phyloP scores from a whole-genome alignment of 2,113 vertebrate genomes.

The Clarias gariepinus region DNA sequence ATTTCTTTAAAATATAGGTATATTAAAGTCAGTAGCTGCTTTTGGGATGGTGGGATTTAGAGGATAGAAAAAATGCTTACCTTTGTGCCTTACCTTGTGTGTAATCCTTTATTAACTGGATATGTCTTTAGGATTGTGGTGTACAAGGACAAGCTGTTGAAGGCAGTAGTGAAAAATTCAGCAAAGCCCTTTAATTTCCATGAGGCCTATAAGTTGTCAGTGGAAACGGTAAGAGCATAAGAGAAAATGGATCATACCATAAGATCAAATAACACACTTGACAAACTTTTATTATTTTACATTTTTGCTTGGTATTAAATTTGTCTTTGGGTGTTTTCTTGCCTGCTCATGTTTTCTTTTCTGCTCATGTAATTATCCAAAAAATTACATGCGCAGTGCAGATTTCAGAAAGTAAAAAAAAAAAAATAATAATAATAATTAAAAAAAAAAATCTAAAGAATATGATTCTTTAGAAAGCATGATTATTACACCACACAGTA shows the following conservation, averaged over 20 bases:
- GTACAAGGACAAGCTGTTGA: constrained; percentile 66
- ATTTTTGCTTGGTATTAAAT: background rate
- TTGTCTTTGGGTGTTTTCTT: background rate
- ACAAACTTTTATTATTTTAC: background rate
- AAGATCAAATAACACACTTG: background rate
- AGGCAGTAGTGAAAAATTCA: constrained; percentile 66
- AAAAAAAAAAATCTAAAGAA: background rate
- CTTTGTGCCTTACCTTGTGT: background rate
- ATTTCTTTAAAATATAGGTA: background rate
- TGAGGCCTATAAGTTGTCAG: constrained; percentile 61
- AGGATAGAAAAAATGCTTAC: background rate
- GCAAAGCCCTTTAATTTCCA: constrained; percentile 76
- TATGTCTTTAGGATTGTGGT: constrained; percentile 74
- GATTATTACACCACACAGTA: background rate
- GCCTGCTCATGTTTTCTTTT: too few species aligned
- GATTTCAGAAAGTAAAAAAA: background rate
- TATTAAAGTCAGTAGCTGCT: background rate
- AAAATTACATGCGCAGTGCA: background rate
- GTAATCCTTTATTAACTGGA: background rate
- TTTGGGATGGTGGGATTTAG: background rate
- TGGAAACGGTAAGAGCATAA: constrained; percentile 59
- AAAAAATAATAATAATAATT: background rate
- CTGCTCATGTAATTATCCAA: background rate
- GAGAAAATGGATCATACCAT: background rate
- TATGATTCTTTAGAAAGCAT: too few species aligned